These are phyloP conservation scores for Drosophila arizonae DNA, from an alignment of 1,140 invertebrate genomes.

Conservation along the genomic window DNA sequence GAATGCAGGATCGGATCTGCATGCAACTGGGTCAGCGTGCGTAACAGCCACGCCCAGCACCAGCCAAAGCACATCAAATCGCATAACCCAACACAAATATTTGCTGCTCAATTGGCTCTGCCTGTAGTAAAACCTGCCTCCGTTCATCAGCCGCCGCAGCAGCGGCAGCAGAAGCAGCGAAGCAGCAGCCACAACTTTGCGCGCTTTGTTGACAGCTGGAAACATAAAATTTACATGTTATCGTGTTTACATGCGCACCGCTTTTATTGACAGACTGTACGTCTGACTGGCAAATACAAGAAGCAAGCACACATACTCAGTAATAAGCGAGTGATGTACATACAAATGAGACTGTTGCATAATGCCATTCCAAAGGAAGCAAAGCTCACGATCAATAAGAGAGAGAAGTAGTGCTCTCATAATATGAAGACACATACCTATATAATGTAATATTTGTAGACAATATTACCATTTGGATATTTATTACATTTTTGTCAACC, in stretches of 20 bases:
- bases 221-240: constrained; percentile 77
- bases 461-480: no score
- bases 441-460: no score
- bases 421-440: no score
- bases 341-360: constrained; percentile 13
- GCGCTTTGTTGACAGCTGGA: constrained; percentile 58
- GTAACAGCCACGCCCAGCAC: constrained; percentile 54
- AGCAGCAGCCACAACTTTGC: not conserved
- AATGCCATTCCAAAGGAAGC: constrained; percentile 17
- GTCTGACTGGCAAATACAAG: constrained; percentile 31
- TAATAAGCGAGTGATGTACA: no score
- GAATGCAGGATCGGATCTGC: constrained; percentile 32
- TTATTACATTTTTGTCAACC: no score
- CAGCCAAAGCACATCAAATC: constrained; percentile 16
- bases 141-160: constrained; percentile 1
- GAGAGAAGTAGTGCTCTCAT: not conserved
- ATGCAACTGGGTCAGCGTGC: constrained; percentile 58
- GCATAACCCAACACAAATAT: constrained; percentile 56
- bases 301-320: constrained; percentile 16
- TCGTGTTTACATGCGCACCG: constrained; percentile 54
- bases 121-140: constrained; percentile 32
- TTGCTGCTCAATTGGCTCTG: constrained; percentile 44
- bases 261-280: constrained; percentile 62
- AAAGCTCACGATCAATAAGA: not conserved
- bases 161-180: not conserved